Base-by-base conservation (phyloP, 2,797 vertebrate species). In the Erethizon dorsatum region DNA sequence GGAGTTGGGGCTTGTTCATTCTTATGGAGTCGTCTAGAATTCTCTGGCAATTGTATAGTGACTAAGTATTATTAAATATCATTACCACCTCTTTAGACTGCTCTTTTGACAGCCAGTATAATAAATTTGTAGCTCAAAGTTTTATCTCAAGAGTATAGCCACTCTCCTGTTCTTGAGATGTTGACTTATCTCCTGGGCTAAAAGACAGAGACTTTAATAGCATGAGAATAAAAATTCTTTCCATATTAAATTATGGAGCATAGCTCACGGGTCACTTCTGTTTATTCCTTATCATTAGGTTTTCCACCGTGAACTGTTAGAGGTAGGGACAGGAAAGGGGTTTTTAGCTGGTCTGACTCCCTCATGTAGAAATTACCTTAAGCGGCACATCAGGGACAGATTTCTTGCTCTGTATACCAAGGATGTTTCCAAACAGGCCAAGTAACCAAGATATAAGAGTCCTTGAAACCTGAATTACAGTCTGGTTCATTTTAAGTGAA, bases 191-290 rank as follows among this genome's bases (percentile, higher is more conserved):
- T 88, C 24, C 24, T 92, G 4, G 78, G 24, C 56, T 92, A 83
- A 95, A 88, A 79, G 54, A 88, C 14, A 83, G 47, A 77, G 65
- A 83, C 12, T 80, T 87, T 37, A 89, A 47, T 67, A 73, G 73
- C 61, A 78, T 10, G 96, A 82, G 86, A 88, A 91, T 88, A 82
- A 96, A 94, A 69, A 45, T 45, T 91, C 3, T 90, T 97, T 67
- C 37, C 65, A 45, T 90, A 59, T 57, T 86, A 52, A 79, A 45
- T 85, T 84, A 83, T 24, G 41, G 47, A 83, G 15, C 17, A 83
- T 26, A 65, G 31, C 22, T 95, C 18, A 18, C 4, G 61, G 52
- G 31, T 57, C 50, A n/a, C 67, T 94, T 90, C 59, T 92, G 54
- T 92, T 92, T 92, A 82, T 95, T 57, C 2, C 22, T 85, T 84